Evolutionary conservation across 2,797 vertebrate genomes (phyloP).

Genomic region (Coracias cyanogaster): DNA sequence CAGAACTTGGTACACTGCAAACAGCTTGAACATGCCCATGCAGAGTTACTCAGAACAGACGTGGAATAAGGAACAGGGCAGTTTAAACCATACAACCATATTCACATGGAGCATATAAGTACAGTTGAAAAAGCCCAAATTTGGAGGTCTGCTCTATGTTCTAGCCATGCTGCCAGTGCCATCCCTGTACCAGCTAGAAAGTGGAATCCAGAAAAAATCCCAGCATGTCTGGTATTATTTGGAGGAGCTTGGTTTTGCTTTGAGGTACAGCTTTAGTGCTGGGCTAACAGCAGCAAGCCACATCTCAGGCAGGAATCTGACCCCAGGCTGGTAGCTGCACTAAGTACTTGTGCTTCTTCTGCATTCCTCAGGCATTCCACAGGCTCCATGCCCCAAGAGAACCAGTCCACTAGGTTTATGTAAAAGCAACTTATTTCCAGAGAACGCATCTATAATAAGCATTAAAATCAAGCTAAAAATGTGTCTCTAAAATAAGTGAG

Average conservation of each 20-base stretch:
- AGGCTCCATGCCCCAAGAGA: neutral
- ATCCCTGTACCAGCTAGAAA: neutral
- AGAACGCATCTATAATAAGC: neutral
- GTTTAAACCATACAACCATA: neutral
- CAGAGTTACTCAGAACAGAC: neutral
- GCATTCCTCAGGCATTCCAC: slow-evolving; percentile 58
- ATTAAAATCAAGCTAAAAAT: slow-evolving; percentile 3
- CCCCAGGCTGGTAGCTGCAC: neutral
- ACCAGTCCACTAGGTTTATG: neutral
- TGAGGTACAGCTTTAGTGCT: neutral
- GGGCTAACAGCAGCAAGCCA: neutral
- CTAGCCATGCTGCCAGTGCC: neutral
- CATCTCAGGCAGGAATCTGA: slow-evolving; percentile 10
- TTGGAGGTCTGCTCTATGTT: neutral
- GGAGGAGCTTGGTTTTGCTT: neutral
- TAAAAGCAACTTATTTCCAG: slow-evolving; percentile 14
- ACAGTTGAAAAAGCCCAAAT: neutral
- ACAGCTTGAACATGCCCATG: neutral
- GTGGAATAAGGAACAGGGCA: neutral
- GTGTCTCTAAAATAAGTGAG: neutral
- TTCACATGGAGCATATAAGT: neutral
- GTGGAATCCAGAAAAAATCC: neutral
- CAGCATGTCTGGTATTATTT: neutral
- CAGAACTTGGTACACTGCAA: neutral
- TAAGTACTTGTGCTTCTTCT: slow-evolving; percentile 41